phyloP scores from a whole-genome alignment of 2,888 invertebrate species.

The Eretmocerus hayati region DNA sequence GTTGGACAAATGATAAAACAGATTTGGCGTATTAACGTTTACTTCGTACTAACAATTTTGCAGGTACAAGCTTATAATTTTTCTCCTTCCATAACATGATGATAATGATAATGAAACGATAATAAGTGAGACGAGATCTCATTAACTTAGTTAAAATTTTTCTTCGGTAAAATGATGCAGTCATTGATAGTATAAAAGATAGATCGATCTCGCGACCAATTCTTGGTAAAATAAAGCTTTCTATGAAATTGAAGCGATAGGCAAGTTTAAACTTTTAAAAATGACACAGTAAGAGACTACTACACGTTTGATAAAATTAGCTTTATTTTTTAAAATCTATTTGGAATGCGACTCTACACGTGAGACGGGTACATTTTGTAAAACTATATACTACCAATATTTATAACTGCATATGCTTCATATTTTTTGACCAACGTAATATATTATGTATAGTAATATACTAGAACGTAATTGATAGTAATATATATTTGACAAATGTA shows the following conservation, averaged over 20 bases:
- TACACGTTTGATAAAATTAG: slow-evolving; percentile 40
- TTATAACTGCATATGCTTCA: slow-evolving; percentile 33
- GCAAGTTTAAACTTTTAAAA: slow-evolving; percentile 8
- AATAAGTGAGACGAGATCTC: background rate
- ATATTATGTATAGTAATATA: slow-evolving; percentile 26
- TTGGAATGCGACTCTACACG: slow-evolving; percentile 46
- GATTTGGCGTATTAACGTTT: slow-evolving; percentile 13
- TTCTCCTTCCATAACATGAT: slow-evolving; percentile 10
- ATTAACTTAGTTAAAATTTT: slow-evolving; percentile 13
- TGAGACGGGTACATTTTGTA: slow-evolving; percentile 45
- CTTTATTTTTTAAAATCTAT: slow-evolving; percentile 43
- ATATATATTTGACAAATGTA: slow-evolving; percentile 21
- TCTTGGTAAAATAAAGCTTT: slow-evolving; percentile 9
- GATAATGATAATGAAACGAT: slow-evolving; percentile 4
- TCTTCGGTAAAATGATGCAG: slow-evolving; percentile 11
- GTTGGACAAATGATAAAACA: slow-evolving; percentile 6
- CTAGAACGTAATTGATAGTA: slow-evolving; percentile 22
- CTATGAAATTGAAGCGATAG: slow-evolving; percentile 5
- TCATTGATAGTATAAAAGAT: slow-evolving; percentile 14
- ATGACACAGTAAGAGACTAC: slow-evolving; percentile 14
- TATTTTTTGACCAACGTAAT: slow-evolving; percentile 33
- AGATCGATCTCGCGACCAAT: slow-evolving; percentile 9
- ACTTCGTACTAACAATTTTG: slow-evolving; percentile 20
- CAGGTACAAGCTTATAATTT: slow-evolving; percentile 21
- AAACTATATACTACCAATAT: slow-evolving; percentile 44